A percentile compares a stretch with the other conserved stretches of the same genome.
Conservation (phyloP, 2,113 vertebrate genomes). For the Mohoua ochrocephala region DNA sequence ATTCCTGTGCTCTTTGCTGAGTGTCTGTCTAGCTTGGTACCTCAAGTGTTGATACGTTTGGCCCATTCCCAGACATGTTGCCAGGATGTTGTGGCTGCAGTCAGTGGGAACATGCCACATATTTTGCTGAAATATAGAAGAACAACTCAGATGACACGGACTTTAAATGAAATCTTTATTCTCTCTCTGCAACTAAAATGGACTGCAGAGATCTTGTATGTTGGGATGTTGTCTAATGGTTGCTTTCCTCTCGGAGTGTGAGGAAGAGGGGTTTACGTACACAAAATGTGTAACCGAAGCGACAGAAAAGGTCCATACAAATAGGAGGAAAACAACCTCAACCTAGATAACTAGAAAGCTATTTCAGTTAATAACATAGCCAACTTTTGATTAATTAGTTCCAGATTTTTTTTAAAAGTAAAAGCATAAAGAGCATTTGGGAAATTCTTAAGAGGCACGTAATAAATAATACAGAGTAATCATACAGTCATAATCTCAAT, state of each 20-base stretch:
- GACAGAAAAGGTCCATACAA: not conserved
- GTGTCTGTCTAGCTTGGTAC: not conserved
- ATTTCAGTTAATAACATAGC: not conserved
- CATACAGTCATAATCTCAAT: not conserved
- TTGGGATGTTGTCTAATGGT: not conserved
- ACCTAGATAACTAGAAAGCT: not conserved
- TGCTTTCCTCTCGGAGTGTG: not conserved
- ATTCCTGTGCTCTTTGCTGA: not conserved
- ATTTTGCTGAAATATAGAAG: not conserved
- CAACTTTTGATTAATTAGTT: not conserved
- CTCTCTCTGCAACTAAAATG: not conserved
- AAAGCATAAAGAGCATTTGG: not conserved
- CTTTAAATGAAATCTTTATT: not conserved
- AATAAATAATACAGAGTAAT: not conserved
- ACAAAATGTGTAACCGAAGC: not conserved
- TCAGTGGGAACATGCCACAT: not conserved
- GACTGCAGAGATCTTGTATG: not conserved
- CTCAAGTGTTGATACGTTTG: not conserved
- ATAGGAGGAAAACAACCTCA: not conserved
- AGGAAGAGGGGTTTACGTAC: not conserved
- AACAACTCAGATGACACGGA: not conserved
- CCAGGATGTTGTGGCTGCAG: not conserved
- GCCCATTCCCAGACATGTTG: fast-evolving
- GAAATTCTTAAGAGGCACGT: not conserved
- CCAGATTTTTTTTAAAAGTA: not conserved